Conservation (phyloP, 2,888 invertebrate genomes). For the Seladonia tumulorum region DNA sequence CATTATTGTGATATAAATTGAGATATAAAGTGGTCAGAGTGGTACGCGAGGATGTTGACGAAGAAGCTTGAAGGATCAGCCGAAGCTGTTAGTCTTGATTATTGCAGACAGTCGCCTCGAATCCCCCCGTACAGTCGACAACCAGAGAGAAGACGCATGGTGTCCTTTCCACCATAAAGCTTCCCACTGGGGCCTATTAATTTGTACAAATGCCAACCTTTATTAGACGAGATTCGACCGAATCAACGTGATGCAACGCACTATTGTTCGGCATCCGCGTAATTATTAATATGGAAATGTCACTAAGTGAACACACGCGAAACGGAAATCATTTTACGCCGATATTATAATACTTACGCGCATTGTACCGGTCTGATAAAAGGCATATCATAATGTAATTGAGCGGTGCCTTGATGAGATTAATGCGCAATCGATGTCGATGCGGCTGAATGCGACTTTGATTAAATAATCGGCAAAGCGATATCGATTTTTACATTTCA, state of each 20-base stretch:
- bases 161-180: slow-evolving; percentile 59
- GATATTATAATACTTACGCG: slow-evolving; percentile 1
- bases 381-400: slow-evolving; percentile 5
- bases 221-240: slow-evolving; percentile 64
- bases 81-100: slow-evolving; percentile 83
- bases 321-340: slow-evolving; percentile 5
- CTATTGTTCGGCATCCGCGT: background rate
- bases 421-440: background rate
- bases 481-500: background rate
- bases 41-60: slow-evolving; percentile 69
- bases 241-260: slow-evolving; percentile 23
- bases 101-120: slow-evolving; percentile 80
- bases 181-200: slow-evolving; percentile 72
- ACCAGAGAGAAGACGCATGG: slow-evolving; percentile 74
- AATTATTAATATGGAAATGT: background rate
- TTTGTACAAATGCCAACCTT: slow-evolving; percentile 73
- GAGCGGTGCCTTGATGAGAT: slow-evolving; percentile 7
- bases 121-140: slow-evolving; percentile 67
- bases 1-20: slow-evolving; percentile 83
- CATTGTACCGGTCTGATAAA: background rate
- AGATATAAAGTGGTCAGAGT: slow-evolving; percentile 78
- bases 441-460: background rate
- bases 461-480: background rate
- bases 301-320: background rate
- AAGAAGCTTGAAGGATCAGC: slow-evolving; percentile 82